Conservation (phyloP, 92 coral and sea anemone species). For the Bergia sp. region DNA sequence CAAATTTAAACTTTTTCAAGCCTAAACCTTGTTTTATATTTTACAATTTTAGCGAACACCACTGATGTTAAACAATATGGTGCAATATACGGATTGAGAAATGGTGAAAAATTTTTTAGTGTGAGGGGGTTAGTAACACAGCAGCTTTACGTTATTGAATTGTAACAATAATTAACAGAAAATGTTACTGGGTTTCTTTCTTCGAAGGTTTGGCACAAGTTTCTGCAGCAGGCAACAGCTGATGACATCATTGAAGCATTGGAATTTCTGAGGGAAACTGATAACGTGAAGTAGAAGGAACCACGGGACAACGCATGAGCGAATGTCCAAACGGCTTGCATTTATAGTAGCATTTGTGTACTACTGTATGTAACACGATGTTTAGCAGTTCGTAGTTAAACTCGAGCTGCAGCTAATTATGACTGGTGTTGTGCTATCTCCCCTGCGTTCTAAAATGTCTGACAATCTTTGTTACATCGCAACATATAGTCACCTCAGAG, state of each 20-base stretch:
- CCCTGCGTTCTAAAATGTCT: background rate
- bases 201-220: slow-evolving; percentile 14
- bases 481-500: background rate
- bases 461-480: background rate
- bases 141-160: background rate
- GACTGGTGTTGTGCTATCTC: background rate
- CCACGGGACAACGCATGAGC: background rate
- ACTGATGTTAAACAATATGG: no score
- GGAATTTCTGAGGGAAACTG: slow-evolving; percentile 17
- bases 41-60: no score
- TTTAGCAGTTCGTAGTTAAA: background rate
- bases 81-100: no score
- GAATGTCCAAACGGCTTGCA: background rate
- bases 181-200: background rate
- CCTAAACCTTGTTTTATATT: no score
- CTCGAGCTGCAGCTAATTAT: background rate
- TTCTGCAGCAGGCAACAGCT: slow-evolving; percentile 25
- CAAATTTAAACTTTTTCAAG: no score
- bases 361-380: background rate
- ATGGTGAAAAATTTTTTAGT: no score
- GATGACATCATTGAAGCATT: slow-evolving; percentile 15
- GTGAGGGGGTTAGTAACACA: background rate
- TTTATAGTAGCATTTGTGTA: background rate
- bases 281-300: background rate
- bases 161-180: background rate